Percentiles rank a stretch among this genome's conserved stretches.
These are phyloP conservation scores for Oasisia sp. DNA, from an alignment of 2,888 invertebrate genomes.

Conservation along the genomic window DNA sequence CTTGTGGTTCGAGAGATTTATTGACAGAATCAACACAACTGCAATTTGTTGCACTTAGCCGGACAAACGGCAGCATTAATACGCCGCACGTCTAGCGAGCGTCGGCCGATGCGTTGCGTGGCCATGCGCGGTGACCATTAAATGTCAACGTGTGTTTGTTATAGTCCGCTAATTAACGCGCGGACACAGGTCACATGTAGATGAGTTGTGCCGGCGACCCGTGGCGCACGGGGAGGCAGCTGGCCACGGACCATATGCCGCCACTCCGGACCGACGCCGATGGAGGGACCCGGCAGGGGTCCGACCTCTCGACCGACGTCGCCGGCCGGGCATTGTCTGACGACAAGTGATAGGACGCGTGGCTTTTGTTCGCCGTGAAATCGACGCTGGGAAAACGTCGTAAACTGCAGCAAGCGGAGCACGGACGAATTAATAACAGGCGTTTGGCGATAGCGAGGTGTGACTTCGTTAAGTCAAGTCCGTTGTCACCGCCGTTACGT, in stretches of 20 bases:
- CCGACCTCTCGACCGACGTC: not conserved
- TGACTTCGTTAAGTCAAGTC: conserved; percentile 7
- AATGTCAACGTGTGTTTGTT: conserved; percentile 10
- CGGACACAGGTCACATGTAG: not conserved
- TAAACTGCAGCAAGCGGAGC: not conserved
- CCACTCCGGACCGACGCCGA: not conserved
- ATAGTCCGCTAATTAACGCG: not conserved
- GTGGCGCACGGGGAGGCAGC: not conserved
- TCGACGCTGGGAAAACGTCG: conserved; percentile 5
- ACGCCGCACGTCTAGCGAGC: not conserved
- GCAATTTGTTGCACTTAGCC: conserved; percentile 17
- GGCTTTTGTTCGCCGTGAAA: conserved; percentile 13
- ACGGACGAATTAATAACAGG: conserved; percentile 17
- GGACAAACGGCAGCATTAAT: not conserved
- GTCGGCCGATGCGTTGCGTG: not conserved
- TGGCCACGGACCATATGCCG: conserved; percentile 4
- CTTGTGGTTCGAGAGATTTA: conserved; percentile 17
- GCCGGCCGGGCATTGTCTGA: not conserved
- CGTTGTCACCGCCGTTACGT: not conserved
- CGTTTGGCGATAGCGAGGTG: not conserved
- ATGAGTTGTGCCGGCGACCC: not conserved
- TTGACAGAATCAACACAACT: conserved; percentile 1
- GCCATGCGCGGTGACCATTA: not conserved
- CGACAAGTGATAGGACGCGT: conserved; percentile 7
- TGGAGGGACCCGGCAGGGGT: not conserved